Evolutionary conservation across 2,888 invertebrate genomes (phyloP), one percentile per base, ranked within the genome.

Genomic region (Lucinisca nassula): DNA sequence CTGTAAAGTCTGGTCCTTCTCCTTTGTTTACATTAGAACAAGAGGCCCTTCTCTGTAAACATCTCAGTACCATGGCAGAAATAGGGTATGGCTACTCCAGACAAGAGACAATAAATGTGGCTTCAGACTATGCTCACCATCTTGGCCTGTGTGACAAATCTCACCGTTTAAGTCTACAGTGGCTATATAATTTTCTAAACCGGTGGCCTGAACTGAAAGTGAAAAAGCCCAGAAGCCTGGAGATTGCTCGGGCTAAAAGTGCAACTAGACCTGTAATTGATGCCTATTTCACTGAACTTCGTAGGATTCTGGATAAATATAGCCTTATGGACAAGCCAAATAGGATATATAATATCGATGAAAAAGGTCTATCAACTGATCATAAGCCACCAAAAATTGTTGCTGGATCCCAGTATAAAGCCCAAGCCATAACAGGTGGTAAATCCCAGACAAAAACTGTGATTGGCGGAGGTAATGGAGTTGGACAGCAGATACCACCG

Each of bases 301-400:
- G 74, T 2, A 38, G 12, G 21, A 84, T 90, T 10, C 14, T 86
- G 3, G 27, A 17, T 0, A 88, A 85, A 40, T 84, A 90, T 40
- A 45, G 80, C 61, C 61, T 88, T n/a, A 61, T 74, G 24, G 61
- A 82, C n/a, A 82, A 82, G 35, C 87, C 90, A 6, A 67, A 82
- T 2, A 27, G 24, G 0, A 88, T 88, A 0, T 87, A 49, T 32
- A 88, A 87, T 24, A 75, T 88, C 32, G 88, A 87, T 79, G 85
- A 88, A 38, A 90, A 90, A 38, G 81, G 87, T 1, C n/a, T 87
- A 4, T 67, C 67, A 14, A 38, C 38, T 6, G 84, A 85, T 24
- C 82, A 86, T 70, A 82, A 67, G 21, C 86, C 86, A 32, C 87
- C 86, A 21, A 80, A 45, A 38, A 40, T 89, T 38, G 78, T 89